phyloP scores from a whole-genome alignment of 2,797 vertebrate genomes.

The Sorex maritimensis region DNA sequence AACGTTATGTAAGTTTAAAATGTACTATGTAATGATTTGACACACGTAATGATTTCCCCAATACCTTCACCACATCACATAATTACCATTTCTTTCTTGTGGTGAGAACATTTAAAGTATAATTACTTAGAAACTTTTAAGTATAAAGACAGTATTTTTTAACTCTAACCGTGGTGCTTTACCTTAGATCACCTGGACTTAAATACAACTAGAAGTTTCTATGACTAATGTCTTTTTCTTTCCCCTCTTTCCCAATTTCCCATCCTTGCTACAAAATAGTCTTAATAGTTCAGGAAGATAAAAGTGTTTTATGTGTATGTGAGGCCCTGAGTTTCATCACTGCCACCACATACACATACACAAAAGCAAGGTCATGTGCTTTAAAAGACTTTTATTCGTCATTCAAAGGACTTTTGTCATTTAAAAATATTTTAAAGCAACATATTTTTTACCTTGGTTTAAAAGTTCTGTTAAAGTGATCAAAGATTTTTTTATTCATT shows the following conservation, averaged over 20 bases:
- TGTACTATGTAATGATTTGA: background rate
- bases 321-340: no score
- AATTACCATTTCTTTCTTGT: background rate
- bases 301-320: no score
- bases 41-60: background rate
- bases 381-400: no score
- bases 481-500: constrained; percentile 35
- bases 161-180: background rate
- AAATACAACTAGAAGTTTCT: background rate
- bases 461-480: background rate
- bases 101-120: background rate
- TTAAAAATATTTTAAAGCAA: background rate
- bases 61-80: background rate
- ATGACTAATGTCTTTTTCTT: background rate
- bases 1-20: background rate
- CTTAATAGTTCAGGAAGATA: constrained; percentile 4
- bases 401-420: background rate
- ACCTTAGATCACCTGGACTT: background rate
- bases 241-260: background rate
- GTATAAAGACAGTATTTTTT: background rate
- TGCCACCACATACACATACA: no score
- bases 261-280: background rate
- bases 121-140: background rate
- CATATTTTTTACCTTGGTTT: background rate
- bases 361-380: no score